Conservation (phyloP, 2,113 vertebrate genomes). For the Candoia aspera region DNA sequence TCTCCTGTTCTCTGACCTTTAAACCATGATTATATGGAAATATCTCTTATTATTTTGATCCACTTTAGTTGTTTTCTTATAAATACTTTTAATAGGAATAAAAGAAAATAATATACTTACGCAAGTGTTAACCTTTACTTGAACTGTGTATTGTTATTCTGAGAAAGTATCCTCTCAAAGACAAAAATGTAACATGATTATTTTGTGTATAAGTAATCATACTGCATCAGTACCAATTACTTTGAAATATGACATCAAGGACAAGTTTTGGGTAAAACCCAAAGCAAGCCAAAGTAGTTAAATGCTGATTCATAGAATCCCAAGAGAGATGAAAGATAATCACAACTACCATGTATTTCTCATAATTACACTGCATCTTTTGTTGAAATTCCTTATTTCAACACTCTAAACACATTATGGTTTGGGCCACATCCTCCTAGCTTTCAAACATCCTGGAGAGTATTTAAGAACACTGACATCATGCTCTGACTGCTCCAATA, state of each 20-base stretch:
- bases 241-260: conserved; percentile 30
- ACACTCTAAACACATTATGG: background rate
- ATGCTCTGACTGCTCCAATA: no score
- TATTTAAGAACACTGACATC: no score
- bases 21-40: conserved; percentile 28
- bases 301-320: background rate
- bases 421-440: background rate
- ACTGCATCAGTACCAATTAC: conserved; percentile 37
- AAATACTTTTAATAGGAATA: conserved; percentile 41
- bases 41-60: conserved; percentile 34
- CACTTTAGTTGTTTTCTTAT: conserved; percentile 29
- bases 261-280: no score
- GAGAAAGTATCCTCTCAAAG: conserved; percentile 41
- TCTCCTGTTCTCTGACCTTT: conserved; percentile 49
- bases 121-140: conserved; percentile 42
- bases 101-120: conserved; percentile 48
- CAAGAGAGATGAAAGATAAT: background rate
- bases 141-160: conserved; percentile 47
- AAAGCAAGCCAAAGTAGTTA: no score
- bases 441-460: background rate
- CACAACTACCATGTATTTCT: background rate
- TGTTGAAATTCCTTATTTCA: background rate
- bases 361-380: background rate
- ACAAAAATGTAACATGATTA: conserved; percentile 41
- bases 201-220: conserved; percentile 35